Evolutionary conservation across 1,140 invertebrate genomes (phyloP).

Genomic region (Drosophila navojoa): DNA sequence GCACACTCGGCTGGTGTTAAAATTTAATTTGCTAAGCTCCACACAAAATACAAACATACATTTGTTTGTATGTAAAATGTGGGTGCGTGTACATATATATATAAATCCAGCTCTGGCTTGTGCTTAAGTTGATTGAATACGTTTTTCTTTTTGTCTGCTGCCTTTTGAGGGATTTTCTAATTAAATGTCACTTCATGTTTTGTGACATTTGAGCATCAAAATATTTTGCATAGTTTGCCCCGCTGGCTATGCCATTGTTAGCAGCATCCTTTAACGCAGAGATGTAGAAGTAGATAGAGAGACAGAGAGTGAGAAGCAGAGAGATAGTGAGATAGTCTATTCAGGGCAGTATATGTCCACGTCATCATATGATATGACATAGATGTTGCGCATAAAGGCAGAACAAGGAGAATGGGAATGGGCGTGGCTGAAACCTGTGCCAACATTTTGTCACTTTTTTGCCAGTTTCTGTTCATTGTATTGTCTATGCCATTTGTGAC

Average conservation of each 20-base stretch:
- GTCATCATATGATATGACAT: constrained; percentile 39
- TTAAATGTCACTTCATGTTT: constrained; percentile 49
- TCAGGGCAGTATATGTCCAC: constrained; percentile 31
- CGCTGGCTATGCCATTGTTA: constrained; percentile 31
- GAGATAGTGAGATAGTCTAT: constrained; percentile 5
- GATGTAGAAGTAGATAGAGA: background rate
- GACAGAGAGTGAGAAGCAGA: background rate
- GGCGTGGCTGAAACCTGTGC: constrained; percentile 38
- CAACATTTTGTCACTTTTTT: constrained; percentile 51
- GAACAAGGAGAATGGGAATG: constrained; percentile 8
- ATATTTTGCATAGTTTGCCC: constrained; percentile 40
- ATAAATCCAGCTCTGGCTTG: background rate
- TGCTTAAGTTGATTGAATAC: constrained; percentile 20
- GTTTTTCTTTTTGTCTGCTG: constrained; percentile 14
- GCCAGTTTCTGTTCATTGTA: constrained; percentile 29
- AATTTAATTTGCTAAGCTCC: constrained; percentile 49
- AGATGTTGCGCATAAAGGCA: constrained; percentile 36
- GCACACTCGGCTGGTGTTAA: constrained; percentile 44
- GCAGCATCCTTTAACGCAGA: constrained; percentile 21
- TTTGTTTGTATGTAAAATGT: background rate
- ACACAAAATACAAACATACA: background rate
- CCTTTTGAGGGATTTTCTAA: constrained; percentile 42
- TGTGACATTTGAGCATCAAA: constrained; percentile 37
- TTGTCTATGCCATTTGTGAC: constrained; percentile 45
- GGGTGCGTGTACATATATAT: too few relatives aligned